phyloP scores from a whole-genome alignment of 2,888 invertebrate genomes.

The Oithona nana region DNA sequence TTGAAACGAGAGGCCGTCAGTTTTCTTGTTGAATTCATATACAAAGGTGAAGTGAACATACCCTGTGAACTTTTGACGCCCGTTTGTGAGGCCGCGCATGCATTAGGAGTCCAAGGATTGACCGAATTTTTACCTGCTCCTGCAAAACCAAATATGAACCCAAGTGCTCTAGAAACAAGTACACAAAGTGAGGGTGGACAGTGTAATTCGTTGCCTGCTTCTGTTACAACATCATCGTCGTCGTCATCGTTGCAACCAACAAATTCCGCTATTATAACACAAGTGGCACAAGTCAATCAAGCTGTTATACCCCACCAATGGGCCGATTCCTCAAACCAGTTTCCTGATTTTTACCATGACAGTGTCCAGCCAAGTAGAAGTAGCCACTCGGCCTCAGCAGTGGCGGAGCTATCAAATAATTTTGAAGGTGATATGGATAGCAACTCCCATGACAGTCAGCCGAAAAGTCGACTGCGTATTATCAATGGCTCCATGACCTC shows the following conservation, averaged over 20 bases:
- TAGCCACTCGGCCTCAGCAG: neutral
- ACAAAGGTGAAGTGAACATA: constrained; percentile 19
- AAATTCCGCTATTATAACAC: neutral
- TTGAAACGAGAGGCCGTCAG: constrained; percentile 12
- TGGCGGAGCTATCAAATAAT: no score
- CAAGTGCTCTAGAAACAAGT: neutral
- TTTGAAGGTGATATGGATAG: neutral
- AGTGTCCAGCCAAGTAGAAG: neutral
- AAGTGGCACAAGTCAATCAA: neutral
- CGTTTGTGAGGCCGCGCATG: constrained; percentile 13
- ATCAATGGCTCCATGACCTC: neutral
- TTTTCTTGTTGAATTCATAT: constrained; percentile 19
- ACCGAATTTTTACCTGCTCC: constrained; percentile 3
- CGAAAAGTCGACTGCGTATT: neutral
- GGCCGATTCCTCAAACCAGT: neutral
- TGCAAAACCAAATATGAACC: neutral
- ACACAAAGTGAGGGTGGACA: neutral
- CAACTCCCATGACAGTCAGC: neutral
- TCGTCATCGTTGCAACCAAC: neutral
- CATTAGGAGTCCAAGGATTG: constrained; percentile 4
- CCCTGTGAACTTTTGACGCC: constrained; percentile 18
- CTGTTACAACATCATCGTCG: neutral
- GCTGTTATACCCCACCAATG: neutral
- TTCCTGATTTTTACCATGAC: neutral
- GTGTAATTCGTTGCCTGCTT: no score